Evolutionary conservation across 2,113 vertebrate species (phyloP).

Genomic region (Romanogobio albipinnatus): DNA sequence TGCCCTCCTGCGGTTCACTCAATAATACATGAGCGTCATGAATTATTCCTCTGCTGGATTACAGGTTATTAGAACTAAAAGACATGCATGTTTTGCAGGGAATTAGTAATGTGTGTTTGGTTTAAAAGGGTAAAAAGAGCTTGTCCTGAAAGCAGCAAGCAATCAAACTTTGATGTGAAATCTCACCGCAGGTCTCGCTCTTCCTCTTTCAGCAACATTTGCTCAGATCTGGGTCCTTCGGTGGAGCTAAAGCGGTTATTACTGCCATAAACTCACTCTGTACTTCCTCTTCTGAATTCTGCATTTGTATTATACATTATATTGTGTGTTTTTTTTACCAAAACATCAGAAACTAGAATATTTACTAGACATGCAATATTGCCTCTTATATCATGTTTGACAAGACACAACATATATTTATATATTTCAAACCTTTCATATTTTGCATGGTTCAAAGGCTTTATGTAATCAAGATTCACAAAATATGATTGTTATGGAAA

Average conservation of each 20-base stretch:
- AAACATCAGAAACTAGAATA: background rate
- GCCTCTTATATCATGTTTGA: too few relatives aligned
- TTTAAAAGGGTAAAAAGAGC: conserved; percentile 43
- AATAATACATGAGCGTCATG: conserved; percentile 54
- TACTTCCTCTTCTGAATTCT: background rate
- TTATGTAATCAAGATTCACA: too few relatives aligned
- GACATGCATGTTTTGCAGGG: conserved; percentile 42
- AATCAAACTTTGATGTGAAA: conserved; percentile 50
- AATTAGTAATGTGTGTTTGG: conserved; percentile 46
- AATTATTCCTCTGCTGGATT: conserved; percentile 56
- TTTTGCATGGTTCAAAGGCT: background rate
- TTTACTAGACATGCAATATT: background rate
- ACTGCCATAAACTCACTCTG: background rate
- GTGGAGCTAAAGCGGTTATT: background rate
- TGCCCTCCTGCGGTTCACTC: conserved; percentile 33
- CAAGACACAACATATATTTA: background rate
- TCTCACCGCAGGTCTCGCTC: conserved; percentile 16
- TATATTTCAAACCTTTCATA: background rate
- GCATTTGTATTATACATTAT: too few relatives aligned
- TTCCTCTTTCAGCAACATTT: background rate
- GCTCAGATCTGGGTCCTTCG: background rate
- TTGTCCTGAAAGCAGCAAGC: conserved; percentile 29
- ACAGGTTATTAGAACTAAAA: conserved; percentile 49
- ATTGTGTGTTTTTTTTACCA: too few relatives aligned
- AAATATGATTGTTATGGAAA: too few relatives aligned